A percentile compares a stretch with the other conserved stretches of the same genome.
phyloP scores from a whole-genome alignment of 1,140 invertebrate species.

The Hylaeus anthracinus region DNA sequence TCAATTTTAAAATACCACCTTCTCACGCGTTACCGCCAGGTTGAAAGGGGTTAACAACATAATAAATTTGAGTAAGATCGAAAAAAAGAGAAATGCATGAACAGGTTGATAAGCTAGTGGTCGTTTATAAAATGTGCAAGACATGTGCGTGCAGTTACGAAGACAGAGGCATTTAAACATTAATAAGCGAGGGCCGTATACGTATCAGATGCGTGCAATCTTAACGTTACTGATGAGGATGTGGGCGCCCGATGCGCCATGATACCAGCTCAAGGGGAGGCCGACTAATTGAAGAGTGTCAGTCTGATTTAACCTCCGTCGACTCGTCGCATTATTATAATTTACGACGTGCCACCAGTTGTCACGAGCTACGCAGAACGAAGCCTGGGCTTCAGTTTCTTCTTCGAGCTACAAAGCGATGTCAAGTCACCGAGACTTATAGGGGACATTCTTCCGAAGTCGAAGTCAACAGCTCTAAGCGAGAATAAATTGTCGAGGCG shows the following conservation, averaged over 20 bases:
- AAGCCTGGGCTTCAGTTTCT: conserved; percentile 1
- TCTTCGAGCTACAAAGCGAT: background rate
- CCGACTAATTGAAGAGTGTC: conserved; percentile 71
- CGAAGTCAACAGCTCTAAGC: background rate
- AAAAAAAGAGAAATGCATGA: too few species aligned
- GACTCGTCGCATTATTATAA: conserved; percentile 67
- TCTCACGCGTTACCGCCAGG: too few species aligned
- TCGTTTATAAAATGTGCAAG: background rate
- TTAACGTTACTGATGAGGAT: conserved; percentile 56
- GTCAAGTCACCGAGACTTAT: conserved; percentile 2
- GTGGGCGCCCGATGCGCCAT: conserved; percentile 60
- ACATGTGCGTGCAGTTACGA: too few species aligned
- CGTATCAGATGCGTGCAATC: conserved; percentile 35
- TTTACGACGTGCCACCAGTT: conserved; percentile 60
- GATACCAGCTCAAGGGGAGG: conserved; percentile 57
- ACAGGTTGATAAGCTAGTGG: too few species aligned
- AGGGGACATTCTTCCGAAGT: background rate
- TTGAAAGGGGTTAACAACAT: too few species aligned
- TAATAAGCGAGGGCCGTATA: conserved; percentile 1
- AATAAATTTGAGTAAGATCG: too few species aligned
- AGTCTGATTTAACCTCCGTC: conserved; percentile 69
- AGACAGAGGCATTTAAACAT: background rate
- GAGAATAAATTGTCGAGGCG: background rate
- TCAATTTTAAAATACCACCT: too few species aligned
- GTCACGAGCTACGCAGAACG: conserved; percentile 40